Base-by-base conservation (phyloP, 2,113 vertebrate species). In the Phocoena phocoena region DNA sequence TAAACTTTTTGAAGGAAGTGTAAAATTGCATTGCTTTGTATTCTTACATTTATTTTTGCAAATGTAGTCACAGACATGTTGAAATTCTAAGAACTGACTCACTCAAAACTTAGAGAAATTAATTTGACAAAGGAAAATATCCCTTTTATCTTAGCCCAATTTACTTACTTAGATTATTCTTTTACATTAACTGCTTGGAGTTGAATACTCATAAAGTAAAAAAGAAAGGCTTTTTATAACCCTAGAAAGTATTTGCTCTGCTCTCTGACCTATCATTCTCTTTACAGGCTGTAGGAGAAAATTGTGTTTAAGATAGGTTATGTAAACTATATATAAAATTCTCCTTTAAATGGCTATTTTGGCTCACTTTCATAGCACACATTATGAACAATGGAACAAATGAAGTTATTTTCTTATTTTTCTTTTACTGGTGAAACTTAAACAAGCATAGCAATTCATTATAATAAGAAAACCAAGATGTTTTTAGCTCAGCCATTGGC, bases 391-490 rank as follows among this genome's bases (percentile, higher is more conserved):
- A 41, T 77, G 73, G 26, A 71, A 84, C 60, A 88, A 85, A 88
- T 0, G 1, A 80, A 50, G 50, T 67, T 79, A 53, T 50, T 15
- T 50, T 50, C 18, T n/a, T 90, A 80, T 92, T 17, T 92, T 96
- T 89, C 25, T 44, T 90, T 87, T 53, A 41, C 71, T 81, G 58
- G 18, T 58, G 67, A 84, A 90, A 76, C 33, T 84, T 96, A 88
- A 93, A 76, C 44, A 95, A 92, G 50, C 47, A 77, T 53, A 95
- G 62, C 44, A 33, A 73, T 92, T 92, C 62, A 25, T 97, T 96
- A 68, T 28, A 91, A n/a, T 53, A 89, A 58, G 47, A 88, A 82
- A 38, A 85, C 26, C 38, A 33, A 93, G 87, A 71, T 94, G 36
- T 71, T 94, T 82, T 94, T 55, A 58, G 73, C 21, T 85, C 88